Conservation (phyloP, 2,888 invertebrate species). For the Flexamia atlantica region DNA sequence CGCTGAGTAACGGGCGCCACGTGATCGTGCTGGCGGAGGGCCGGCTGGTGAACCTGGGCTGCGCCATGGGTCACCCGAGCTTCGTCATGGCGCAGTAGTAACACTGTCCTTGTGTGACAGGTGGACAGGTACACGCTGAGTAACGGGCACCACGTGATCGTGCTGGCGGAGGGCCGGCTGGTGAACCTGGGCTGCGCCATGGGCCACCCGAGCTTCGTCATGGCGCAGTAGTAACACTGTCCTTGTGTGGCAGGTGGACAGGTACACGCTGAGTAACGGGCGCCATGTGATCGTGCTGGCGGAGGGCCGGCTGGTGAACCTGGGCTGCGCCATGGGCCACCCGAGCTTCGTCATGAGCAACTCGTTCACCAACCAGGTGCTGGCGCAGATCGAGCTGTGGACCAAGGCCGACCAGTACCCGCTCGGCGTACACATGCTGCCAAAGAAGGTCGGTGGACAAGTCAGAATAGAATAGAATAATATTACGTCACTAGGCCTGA, state of each 20-base stretch:
- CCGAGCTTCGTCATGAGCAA: constrained; percentile 99
- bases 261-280: constrained; percentile 93
- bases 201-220: constrained; percentile 99
- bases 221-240: constrained; percentile 94
- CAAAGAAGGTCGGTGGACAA: constrained; percentile 84
- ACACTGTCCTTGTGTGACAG: constrained; percentile 71
- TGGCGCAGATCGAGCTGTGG: constrained; percentile 99
- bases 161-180: constrained; percentile 97
- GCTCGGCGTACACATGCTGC: constrained; percentile 95
- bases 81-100: neutral
- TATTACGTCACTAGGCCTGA: no score
- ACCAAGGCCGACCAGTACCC: constrained; percentile 90
- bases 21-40: no score
- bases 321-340: constrained; percentile 99
- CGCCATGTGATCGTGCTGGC: constrained; percentile 96
- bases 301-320: constrained; percentile 97
- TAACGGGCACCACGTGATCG: constrained; percentile 95
- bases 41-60: no score
- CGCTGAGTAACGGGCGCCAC: no score
- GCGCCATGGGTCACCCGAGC: no score
- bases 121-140: constrained; percentile 92
- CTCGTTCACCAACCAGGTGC: constrained; percentile 99
- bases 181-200: constrained; percentile 99
- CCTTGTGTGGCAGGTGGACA: constrained; percentile 81
- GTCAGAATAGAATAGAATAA: no score